Evolutionary conservation across 2,797 vertebrate genomes (phyloP).

Genomic region (Avahi laniger): DNA sequence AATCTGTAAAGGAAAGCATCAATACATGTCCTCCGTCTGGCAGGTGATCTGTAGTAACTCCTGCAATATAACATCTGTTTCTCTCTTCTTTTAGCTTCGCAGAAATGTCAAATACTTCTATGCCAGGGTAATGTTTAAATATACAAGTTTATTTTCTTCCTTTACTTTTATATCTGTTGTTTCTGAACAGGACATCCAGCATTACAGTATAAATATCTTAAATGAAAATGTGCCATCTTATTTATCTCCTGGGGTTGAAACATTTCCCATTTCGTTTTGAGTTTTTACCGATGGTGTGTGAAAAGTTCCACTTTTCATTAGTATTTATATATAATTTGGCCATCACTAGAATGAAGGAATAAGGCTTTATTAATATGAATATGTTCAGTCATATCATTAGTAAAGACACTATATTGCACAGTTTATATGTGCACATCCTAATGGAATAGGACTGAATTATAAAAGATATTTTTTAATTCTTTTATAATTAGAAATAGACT

Average conservation of each 20-base stretch:
- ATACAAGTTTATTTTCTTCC: neutral
- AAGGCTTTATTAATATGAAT: neutral
- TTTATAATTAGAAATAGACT: neutral
- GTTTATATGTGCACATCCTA: neutral
- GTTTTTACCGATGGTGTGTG: neutral
- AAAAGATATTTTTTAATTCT: neutral
- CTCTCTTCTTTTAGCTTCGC: conserved; percentile 34
- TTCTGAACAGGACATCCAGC: neutral
- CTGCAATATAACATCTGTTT: conserved; percentile 47
- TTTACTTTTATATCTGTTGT: conserved; percentile 3
- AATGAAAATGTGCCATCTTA: neutral
- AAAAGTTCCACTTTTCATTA: neutral
- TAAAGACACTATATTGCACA: neutral
- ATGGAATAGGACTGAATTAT: neutral
- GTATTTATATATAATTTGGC: neutral
- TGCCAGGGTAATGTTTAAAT: conserved; percentile 28
- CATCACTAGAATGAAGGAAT: neutral
- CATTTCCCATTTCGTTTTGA: neutral
- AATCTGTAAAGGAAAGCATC: conserved; percentile 30
- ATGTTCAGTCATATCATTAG: neutral
- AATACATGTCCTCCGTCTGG: conserved; percentile 19
- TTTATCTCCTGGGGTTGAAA: neutral
- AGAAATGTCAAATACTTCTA: conserved; percentile 46
- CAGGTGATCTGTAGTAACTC: conserved; percentile 7
- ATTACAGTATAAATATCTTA: neutral